Percentiles rank a stretch among this genome's conserved stretches.
These are phyloP conservation scores for Antheraea mylitta DNA, from an alignment of 1,140 invertebrate genomes.

Conservation along the genomic window DNA sequence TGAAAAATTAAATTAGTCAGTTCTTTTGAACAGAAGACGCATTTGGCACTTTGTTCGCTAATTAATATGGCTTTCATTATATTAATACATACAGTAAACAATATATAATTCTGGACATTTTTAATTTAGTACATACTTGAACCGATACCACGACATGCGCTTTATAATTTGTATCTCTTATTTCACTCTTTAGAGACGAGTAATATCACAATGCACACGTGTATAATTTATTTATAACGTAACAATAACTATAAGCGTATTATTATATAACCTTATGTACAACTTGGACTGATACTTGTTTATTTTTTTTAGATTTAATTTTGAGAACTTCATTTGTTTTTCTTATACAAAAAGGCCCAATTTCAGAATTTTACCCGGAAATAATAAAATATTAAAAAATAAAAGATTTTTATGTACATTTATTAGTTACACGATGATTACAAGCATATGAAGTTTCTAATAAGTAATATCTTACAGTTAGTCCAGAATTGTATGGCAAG, in stretches of 20 bases:
- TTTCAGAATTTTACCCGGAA: neutral
- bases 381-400: neutral
- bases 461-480: neutral
- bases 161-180: neutral
- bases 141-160: neutral
- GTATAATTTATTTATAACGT: conserved; percentile 13
- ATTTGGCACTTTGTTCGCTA: conserved; percentile 78
- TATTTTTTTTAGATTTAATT: neutral
- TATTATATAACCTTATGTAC: conserved; percentile 10
- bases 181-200: neutral
- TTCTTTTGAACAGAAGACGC: conserved; percentile 74
- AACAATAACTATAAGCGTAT: conserved; percentile 13
- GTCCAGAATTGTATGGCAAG: conserved; percentile 70
- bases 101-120: conserved; percentile 2
- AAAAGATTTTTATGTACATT: conserved; percentile 4
- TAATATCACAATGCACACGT: conserved; percentile 8
- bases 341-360: neutral
- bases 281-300: neutral
- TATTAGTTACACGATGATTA: conserved; percentile 6
- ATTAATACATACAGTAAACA: neutral
- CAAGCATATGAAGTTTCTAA: neutral
- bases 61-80: conserved; percentile 64
- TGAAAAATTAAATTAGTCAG: conserved; percentile 72
- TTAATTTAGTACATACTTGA: neutral
- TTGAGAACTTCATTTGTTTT: neutral